Conservation (phyloP, 2,888 invertebrate genomes). For the Tethea ocularis region DNA sequence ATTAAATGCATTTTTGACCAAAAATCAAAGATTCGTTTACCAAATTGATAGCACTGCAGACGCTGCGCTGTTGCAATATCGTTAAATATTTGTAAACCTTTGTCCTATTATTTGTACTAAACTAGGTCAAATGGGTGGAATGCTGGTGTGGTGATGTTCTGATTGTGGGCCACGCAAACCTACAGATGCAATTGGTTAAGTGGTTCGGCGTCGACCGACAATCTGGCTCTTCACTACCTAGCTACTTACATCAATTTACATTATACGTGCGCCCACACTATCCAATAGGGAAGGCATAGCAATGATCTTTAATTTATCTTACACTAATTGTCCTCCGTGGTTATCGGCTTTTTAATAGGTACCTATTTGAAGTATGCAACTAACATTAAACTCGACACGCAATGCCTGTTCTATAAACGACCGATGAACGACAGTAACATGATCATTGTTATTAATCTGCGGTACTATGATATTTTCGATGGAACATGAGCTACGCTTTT, state of each 20-base stretch:
- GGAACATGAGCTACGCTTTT: too few species aligned
- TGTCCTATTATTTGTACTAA: background rate
- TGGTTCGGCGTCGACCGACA: conserved; percentile 34
- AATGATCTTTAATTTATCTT: background rate
- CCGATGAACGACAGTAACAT: too few species aligned
- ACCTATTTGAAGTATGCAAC: too few species aligned
- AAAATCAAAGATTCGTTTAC: too few species aligned
- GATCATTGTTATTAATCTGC: too few species aligned
- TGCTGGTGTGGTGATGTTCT: conserved; percentile 5
- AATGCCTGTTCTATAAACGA: too few species aligned
- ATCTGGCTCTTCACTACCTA: conserved; percentile 11
- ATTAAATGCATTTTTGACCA: too few species aligned
- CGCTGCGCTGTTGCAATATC: background rate
- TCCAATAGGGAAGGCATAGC: background rate
- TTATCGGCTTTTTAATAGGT: too few species aligned
- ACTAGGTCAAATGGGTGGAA: conserved; percentile 9
- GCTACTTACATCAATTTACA: conserved; percentile 27
- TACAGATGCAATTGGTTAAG: conserved; percentile 43
- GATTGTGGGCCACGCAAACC: conserved; percentile 5
- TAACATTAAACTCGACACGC: too few species aligned
- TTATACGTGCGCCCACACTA: conserved; percentile 8
- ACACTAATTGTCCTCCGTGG: too few species aligned
- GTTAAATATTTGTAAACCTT: background rate
- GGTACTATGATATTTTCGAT: too few species aligned
- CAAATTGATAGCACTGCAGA: too few species aligned